A percentile compares a stretch with the other conserved stretches of the same genome.
phyloP scores from a whole-genome alignment of 1,140 invertebrate species.

The Cecropterus lyciades region DNA sequence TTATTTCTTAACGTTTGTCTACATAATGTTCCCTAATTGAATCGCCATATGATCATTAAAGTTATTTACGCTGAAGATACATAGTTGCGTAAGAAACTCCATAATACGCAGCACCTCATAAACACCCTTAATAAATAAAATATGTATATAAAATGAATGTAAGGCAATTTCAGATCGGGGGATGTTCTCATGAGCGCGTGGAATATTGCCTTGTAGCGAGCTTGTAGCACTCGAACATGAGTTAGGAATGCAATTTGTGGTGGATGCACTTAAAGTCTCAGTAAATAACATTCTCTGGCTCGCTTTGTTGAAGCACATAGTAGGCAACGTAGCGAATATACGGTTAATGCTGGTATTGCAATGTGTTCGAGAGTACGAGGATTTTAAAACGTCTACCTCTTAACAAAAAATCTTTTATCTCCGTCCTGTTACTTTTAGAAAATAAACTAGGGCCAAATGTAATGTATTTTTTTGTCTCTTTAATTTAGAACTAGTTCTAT shows the following conservation, averaged over 20 bases:
- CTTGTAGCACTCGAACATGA: slow-evolving; percentile 8
- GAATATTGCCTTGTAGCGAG: slow-evolving; percentile 15
- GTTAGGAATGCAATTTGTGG: slow-evolving; percentile 33
- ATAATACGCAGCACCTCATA: no score
- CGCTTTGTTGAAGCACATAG: slow-evolving; percentile 14
- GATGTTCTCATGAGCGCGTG: slow-evolving; percentile 14
- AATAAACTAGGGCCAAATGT: not conserved
- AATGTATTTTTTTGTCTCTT: no score
- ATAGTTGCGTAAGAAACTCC: no score
- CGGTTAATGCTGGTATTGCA: slow-evolving; percentile 3
- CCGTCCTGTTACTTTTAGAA: not conserved
- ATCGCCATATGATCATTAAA: no score
- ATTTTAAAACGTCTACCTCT: not conserved
- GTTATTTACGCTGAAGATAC: no score
- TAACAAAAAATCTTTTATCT: not conserved
- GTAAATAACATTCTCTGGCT: slow-evolving; percentile 16
- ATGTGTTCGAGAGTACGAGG: not conserved
- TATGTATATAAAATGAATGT: not conserved
- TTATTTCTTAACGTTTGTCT: no score
- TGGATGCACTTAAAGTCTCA: slow-evolving; percentile 17
- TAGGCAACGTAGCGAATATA: slow-evolving; percentile 9
- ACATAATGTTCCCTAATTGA: no score
- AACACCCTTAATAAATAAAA: no score
- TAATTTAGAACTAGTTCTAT: no score
- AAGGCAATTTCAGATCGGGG: slow-evolving; percentile 1